Conservation (phyloP, 2,113 vertebrate genomes). For the Prunella fulvescens region DNA sequence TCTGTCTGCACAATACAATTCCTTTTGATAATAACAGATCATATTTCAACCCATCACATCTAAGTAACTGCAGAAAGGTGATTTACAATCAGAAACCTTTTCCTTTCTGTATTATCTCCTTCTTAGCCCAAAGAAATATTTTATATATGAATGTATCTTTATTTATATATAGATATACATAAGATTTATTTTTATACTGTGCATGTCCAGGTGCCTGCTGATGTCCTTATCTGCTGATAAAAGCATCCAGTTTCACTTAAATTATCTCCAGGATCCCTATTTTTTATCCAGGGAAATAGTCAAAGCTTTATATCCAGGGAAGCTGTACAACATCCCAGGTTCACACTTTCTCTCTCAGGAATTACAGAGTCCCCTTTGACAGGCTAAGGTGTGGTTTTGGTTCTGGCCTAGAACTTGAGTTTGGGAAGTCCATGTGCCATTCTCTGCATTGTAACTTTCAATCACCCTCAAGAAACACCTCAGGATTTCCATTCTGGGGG, state of each 20-base stretch:
- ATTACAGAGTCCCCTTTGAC: background rate
- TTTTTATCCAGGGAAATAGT: background rate
- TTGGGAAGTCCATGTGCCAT: accelerated
- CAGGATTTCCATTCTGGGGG: background rate
- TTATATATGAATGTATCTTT: background rate
- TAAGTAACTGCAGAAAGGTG: background rate
- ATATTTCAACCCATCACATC: background rate
- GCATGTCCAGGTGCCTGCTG: accelerated
- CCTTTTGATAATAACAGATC: background rate
- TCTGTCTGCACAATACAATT: background rate
- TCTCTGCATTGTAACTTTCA: background rate
- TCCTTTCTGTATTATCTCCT: background rate
- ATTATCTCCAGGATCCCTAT: background rate
- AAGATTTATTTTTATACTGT: background rate
- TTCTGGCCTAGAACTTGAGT: background rate
- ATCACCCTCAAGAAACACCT: background rate
- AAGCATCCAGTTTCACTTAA: background rate
- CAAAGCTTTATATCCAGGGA: background rate
- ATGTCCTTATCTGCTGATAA: background rate
- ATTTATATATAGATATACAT: background rate
- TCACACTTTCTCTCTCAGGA: background rate
- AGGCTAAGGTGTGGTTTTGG: background rate
- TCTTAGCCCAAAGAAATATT: background rate
- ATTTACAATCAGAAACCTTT: background rate
- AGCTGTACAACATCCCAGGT: background rate